Base-by-base conservation (phyloP, 2,113 vertebrate species). In the Xiphophorus hellerii region DNA sequence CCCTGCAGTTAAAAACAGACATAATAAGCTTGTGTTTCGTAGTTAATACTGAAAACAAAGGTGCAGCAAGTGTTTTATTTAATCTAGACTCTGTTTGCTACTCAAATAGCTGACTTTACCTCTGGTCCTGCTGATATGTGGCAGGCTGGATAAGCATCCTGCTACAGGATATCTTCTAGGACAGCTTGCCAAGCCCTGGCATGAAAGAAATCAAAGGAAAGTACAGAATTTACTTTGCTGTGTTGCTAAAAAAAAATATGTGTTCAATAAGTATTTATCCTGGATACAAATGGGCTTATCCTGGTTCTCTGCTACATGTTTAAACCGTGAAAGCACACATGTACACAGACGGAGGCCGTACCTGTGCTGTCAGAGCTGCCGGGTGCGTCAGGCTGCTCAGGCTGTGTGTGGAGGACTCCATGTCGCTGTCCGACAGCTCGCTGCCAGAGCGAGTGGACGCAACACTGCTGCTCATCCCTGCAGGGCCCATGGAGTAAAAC, bases 401-500 rank as follows among this genome's bases (percentile, higher is more conserved):
- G 27, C 96, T 96, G 72, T 95, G 94, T 73, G 93, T 74, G 3
- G 97, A 97, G 0, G 95, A 95, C 63, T 95, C 93, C 88, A 98
- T 95, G 65, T 96, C 96, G 54, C 96, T 95, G 85, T 97, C 95
- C 0, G 96, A 96, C n/a, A 96, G 78, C 80, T 97, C 96, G 1
- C 94, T 97, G 73, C 95, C 91, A 0, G 96, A 96, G 60, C 93
- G 91, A 4, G 93, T 84, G 0, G 97, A 97, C 14, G 93, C 88
- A 84, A 93, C 90, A 10, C 96, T 97, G 88, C 95, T 96, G 0
- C 83, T 95, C 95, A 97, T 96, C 72, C 83, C 91, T 37, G 80
- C 90, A 61, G 95, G 95, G 1, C 94, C 95, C 97, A 97, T 97
- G 60, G 97, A 97, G 90, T 92, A 98, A 93, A 97, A 98, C 94